These are phyloP conservation scores for Eulemur rufifrons DNA, from an alignment of 2,113 vertebrate species.

Conservation along the genomic window DNA sequence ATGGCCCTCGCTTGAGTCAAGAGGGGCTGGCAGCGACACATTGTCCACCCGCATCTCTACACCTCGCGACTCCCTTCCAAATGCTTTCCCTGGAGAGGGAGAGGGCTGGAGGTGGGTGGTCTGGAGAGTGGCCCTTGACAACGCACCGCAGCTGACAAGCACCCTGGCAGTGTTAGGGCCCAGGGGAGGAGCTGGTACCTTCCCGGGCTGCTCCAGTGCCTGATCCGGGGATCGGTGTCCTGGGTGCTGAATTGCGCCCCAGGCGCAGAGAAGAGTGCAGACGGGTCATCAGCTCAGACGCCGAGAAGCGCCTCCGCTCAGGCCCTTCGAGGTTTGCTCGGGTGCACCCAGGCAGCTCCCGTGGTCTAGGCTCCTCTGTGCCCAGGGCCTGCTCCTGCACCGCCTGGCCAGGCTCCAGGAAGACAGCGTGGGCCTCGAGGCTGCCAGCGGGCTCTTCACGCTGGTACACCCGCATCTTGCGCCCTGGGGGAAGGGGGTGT, in stretches of 20 bases:
- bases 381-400: neutral
- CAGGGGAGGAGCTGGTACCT: slow-evolving; percentile 33
- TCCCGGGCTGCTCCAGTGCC: slow-evolving; percentile 77
- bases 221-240: slow-evolving; percentile 81
- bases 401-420: slow-evolving; percentile 79
- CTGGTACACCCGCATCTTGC: slow-evolving; percentile 91
- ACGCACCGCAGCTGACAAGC: neutral
- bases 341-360: neutral
- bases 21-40: neutral
- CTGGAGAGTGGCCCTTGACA: neutral
- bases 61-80: slow-evolving; percentile 50
- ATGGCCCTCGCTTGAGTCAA: neutral
- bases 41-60: slow-evolving; percentile 8
- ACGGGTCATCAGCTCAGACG: slow-evolving; percentile 91
- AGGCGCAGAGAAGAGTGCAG: slow-evolving; percentile 91
- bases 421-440: slow-evolving; percentile 84
- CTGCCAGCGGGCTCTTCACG: slow-evolving; percentile 84
- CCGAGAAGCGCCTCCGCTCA: slow-evolving; percentile 92
- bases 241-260: slow-evolving; percentile 89
- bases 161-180: neutral
- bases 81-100: slow-evolving; percentile 59
- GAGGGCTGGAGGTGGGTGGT: neutral
- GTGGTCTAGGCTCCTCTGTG: neutral
- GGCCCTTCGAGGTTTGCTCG: slow-evolving; percentile 78
- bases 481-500: slow-evolving; percentile 80